These are phyloP conservation scores for Anguilla japonica DNA, from an alignment of 2,113 vertebrate genomes.

Conservation along the genomic window DNA sequence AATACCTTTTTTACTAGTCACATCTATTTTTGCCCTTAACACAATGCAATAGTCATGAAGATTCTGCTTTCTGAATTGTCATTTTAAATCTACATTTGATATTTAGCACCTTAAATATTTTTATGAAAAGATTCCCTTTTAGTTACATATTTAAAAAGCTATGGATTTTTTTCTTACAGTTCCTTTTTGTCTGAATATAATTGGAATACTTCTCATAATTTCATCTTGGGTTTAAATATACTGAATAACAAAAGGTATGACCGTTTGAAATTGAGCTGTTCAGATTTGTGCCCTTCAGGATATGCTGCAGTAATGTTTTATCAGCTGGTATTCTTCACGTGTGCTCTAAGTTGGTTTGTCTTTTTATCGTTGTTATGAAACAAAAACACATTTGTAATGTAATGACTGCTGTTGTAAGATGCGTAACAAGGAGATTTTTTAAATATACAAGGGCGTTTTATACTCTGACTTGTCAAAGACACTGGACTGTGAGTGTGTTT, in stretches of 20 bases:
- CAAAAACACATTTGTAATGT: conserved; percentile 71
- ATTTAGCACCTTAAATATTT: conserved; percentile 17
- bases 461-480: conserved; percentile 76
- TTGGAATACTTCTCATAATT: conserved; percentile 19
- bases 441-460: conserved; percentile 64
- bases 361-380: conserved; percentile 69
- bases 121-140: conserved; percentile 12
- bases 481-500: conserved; percentile 77
- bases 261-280: conserved; percentile 72
- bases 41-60: conserved; percentile 15
- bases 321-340: conserved; percentile 66
- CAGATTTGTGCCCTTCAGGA: conserved; percentile 76
- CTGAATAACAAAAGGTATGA: conserved; percentile 21
- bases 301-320: conserved; percentile 74
- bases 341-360: conserved; percentile 71
- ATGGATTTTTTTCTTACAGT: background rate
- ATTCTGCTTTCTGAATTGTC: conserved; percentile 1
- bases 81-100: background rate
- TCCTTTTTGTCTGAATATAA: background rate
- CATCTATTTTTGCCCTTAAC: background rate
- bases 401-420: conserved; percentile 78
- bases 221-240: conserved; percentile 10
- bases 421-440: conserved; percentile 27
- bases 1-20: background rate
- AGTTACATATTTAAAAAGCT: conserved; percentile 6